Evolutionary conservation across 2,888 invertebrate species (phyloP).

Genomic region (Cryptocephalus primarius): DNA sequence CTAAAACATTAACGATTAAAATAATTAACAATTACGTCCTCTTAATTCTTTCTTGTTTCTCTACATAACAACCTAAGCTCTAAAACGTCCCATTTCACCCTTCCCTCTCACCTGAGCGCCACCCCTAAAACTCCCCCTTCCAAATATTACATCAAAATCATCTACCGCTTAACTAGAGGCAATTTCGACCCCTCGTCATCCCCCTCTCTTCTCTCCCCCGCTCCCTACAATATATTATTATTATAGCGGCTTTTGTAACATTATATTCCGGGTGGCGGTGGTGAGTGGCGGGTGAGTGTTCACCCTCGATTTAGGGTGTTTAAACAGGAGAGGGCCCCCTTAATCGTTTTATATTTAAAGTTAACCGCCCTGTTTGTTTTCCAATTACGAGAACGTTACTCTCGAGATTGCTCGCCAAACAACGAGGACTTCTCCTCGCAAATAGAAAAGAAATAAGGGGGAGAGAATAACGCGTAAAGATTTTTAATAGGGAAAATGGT

Average conservation of each 20-base stretch:
- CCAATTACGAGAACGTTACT: slow-evolving; percentile 26
- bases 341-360: slow-evolving; percentile 30
- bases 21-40: too few species aligned
- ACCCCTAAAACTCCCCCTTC: slow-evolving; percentile 1
- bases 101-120: too few species aligned
- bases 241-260: slow-evolving; percentile 25
- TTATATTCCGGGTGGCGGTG: slow-evolving; percentile 18
- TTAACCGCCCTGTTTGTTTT: slow-evolving; percentile 30
- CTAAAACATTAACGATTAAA: too few species aligned
- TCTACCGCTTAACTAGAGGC: too few species aligned
- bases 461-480: too few species aligned
- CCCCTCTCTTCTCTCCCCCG: background rate
- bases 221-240: too few species aligned
- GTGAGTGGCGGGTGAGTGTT: slow-evolving; percentile 14
- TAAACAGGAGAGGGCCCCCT: slow-evolving; percentile 26
- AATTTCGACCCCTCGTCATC: background rate
- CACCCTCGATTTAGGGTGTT: slow-evolving; percentile 20
- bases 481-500: too few species aligned
- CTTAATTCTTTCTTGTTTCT: too few species aligned
- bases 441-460: too few species aligned
- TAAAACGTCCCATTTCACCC: too few species aligned
- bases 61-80: too few species aligned
- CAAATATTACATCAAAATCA: slow-evolving; percentile 2
- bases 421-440: too few species aligned
- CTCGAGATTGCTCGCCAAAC: slow-evolving; percentile 2